phyloP scores from a whole-genome alignment of 37 sponge, comb jelly and placozoan genomes.

The Hexactinellida sp. region DNA sequence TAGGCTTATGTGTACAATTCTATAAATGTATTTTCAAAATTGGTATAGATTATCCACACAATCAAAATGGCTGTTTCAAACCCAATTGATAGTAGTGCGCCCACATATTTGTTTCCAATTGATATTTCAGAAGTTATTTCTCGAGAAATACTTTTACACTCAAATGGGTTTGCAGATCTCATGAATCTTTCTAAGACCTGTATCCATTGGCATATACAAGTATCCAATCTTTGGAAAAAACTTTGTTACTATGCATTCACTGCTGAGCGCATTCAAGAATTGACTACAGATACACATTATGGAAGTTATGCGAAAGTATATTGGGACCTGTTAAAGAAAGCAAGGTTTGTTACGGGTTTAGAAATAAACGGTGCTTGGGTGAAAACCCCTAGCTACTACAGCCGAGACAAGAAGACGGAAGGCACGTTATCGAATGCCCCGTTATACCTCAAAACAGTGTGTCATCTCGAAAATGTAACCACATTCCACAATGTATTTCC shows the following conservation, averaged over 20 bases:
- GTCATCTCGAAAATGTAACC: neutral
- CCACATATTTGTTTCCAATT: neutral
- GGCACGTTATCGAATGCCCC: neutral
- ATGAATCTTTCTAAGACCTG: neutral
- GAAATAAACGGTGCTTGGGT: neutral
- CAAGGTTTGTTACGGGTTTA: neutral
- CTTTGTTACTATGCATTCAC: neutral
- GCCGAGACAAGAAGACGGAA: neutral
- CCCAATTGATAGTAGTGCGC: neutral
- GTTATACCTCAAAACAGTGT: neutral
- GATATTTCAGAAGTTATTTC: neutral
- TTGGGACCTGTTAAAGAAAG: neutral
- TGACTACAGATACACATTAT: neutral
- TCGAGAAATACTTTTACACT: neutral
- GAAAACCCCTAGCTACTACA: neutral
- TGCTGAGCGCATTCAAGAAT: neutral
- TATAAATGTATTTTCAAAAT: too few relatives aligned
- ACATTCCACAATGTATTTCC: neutral
- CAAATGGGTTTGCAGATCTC: neutral
- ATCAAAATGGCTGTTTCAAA: neutral
- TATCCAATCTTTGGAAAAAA: neutral
- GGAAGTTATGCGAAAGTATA: neutral
- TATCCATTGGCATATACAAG: neutral
- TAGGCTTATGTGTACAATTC: too few relatives aligned
- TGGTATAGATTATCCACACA: too few relatives aligned